phyloP scores from a whole-genome alignment of 2,888 invertebrate genomes.

The Drosophila subsilvestris region DNA sequence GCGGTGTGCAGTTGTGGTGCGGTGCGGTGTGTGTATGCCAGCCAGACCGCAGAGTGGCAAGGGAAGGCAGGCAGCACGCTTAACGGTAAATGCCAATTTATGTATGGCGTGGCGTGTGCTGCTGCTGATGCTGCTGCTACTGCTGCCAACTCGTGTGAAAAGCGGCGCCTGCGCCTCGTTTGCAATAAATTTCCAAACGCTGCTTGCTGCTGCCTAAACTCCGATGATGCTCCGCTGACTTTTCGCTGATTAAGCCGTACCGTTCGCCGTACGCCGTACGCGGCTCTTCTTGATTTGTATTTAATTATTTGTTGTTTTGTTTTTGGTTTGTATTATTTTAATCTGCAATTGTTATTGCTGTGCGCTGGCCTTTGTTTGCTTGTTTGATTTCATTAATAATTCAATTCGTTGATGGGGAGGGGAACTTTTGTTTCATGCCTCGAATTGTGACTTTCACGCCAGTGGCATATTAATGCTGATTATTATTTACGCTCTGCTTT shows the following conservation, averaged over 20 bases:
- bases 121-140: slow-evolving; percentile 8
- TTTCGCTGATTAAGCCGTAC: slow-evolving; percentile 50
- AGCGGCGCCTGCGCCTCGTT: slow-evolving; percentile 72
- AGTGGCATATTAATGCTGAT: slow-evolving; percentile 60
- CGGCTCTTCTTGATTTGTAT: slow-evolving; percentile 36
- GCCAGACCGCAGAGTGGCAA: slow-evolving; percentile 10
- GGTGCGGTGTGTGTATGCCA: slow-evolving; percentile 2
- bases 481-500: slow-evolving; percentile 40
- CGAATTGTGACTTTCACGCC: slow-evolving; percentile 71
- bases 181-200: slow-evolving; percentile 27
- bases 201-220: slow-evolving; percentile 4
- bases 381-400: slow-evolving; percentile 67
- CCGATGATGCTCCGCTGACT: slow-evolving; percentile 16
- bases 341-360: slow-evolving; percentile 34
- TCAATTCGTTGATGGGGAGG: slow-evolving; percentile 35
- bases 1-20: not conserved
- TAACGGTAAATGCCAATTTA: slow-evolving; percentile 58
- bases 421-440: slow-evolving; percentile 37
- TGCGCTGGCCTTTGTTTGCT: slow-evolving; percentile 31
- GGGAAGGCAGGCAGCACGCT: slow-evolving; percentile 37
- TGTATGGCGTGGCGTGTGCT: slow-evolving; percentile 39
- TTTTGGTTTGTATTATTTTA: slow-evolving; percentile 8
- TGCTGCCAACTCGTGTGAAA: slow-evolving; percentile 75
- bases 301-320: slow-evolving; percentile 22
- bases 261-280: slow-evolving; percentile 40